Evolutionary conservation across 2,797 vertebrate genomes (phyloP).

Genomic region (Arremon brunneinucha): DNA sequence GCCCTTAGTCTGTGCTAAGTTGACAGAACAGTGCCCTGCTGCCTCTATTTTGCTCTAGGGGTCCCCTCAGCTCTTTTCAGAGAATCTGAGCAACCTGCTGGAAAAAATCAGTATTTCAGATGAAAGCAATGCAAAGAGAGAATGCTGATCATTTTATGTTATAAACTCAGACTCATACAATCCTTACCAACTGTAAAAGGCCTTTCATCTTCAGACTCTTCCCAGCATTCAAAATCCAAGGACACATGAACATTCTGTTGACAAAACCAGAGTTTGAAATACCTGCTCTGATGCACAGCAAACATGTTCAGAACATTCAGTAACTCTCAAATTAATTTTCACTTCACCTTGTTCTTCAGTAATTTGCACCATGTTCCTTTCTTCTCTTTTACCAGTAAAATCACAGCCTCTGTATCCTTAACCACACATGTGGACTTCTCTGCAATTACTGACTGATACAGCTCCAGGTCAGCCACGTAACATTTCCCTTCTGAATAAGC

Average conservation of each 20-base stretch:
- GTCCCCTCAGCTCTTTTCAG: not conserved
- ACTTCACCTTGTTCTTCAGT: constrained; percentile 69
- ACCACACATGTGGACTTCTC: constrained; percentile 62
- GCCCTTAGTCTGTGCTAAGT: not conserved
- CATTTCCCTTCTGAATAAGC: constrained; percentile 69
- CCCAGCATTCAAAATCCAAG: constrained; percentile 76
- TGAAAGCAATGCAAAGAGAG: not conserved
- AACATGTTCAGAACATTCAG: accelerated
- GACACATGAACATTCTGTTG: constrained; percentile 72
- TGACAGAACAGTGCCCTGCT: not conserved
- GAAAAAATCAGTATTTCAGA: not conserved
- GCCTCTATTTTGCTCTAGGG: not conserved
- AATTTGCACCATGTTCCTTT: constrained; percentile 60
- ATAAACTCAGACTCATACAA: not conserved
- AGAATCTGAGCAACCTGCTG: not conserved
- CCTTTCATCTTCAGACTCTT: constrained; percentile 67
- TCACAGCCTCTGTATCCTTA: constrained; percentile 49
- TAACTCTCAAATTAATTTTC: not conserved
- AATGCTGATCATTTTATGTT: not conserved
- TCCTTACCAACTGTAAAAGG: constrained; percentile 67
- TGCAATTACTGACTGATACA: constrained; percentile 53
- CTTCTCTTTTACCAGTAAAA: constrained; percentile 68
- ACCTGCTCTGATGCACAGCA: not conserved
- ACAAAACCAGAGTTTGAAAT: not conserved
- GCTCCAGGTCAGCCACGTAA: constrained; percentile 73